Conservation (phyloP, 53 echinoderm and acorn worm genomes). For the Hippasteria phrygiana region DNA sequence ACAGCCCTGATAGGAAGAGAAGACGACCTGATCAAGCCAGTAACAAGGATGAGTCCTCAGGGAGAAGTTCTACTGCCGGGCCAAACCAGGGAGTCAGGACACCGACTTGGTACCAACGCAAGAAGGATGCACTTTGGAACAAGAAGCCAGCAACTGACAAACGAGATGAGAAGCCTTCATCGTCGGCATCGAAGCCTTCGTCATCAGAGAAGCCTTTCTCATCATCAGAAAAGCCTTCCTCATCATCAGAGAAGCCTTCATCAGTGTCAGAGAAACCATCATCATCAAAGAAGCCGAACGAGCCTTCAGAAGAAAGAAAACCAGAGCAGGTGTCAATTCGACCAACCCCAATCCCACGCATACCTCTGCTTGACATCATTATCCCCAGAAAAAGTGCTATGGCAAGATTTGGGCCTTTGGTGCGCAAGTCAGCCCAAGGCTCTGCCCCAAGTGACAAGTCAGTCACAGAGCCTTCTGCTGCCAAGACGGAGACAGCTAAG, state of each 20-base stretch:
- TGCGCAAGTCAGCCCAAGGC: background rate
- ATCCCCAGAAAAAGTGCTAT: conserved; percentile 5
- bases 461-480: background rate
- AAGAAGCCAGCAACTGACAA: conserved; percentile 27
- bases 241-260: conserved; percentile 9
- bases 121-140: conserved; percentile 1
- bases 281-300: background rate
- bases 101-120: conserved; percentile 5
- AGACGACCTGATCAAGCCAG: background rate
- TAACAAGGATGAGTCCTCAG: background rate
- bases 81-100: conserved; percentile 22
- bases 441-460: background rate
- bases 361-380: background rate
- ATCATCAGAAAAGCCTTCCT: background rate
- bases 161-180: background rate
- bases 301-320: background rate
- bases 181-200: background rate
- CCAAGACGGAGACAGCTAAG: background rate
- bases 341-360: background rate
- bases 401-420: background rate
- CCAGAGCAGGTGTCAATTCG: background rate
- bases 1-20: conserved; percentile 16
- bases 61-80: background rate
- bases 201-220: too few relatives aligned
- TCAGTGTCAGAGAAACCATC: background rate